A percentile compares a stretch with the other conserved stretches of the same genome.
Conservation (phyloP, 35 echinoderm and acorn worm genomes). For the Diadema setosum region DNA sequence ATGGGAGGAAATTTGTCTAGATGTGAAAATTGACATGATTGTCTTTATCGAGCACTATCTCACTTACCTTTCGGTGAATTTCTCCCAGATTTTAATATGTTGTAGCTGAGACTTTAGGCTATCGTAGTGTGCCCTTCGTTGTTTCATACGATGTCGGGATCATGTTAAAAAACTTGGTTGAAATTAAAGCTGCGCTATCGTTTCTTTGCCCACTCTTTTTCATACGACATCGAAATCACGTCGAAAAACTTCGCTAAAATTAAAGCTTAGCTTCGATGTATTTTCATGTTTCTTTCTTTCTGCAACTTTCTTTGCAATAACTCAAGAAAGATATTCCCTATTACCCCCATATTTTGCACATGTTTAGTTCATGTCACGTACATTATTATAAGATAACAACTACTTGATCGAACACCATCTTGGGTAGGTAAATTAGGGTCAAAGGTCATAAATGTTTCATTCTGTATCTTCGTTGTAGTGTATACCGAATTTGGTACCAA, state of each 20-base stretch:
- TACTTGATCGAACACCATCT: not conserved
- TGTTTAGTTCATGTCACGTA: not conserved
- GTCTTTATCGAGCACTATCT: too few relatives aligned
- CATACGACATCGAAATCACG: not conserved
- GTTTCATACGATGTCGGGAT: not conserved
- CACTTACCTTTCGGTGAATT: too few relatives aligned
- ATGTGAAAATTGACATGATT: too few relatives aligned
- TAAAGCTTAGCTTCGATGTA: not conserved
- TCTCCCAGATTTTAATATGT: too few relatives aligned
- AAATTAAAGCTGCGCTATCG: not conserved
- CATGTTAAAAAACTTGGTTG: not conserved
- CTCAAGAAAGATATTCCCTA: not conserved
- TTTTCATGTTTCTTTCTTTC: not conserved
- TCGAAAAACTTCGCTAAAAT: not conserved
- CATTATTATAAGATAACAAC: not conserved
- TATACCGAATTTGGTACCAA: too few relatives aligned
- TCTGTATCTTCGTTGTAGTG: not conserved
- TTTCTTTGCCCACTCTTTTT: not conserved
- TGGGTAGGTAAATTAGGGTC: not conserved
- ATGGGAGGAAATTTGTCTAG: too few relatives aligned
- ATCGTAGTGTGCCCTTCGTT: too few relatives aligned
- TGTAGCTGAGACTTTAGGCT: too few relatives aligned
- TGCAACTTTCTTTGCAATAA: not conserved
- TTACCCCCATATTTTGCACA: not conserved
- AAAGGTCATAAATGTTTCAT: not conserved